phyloP scores from a whole-genome alignment of 2,797 vertebrate species.

The Leptatherina wallacei region DNA sequence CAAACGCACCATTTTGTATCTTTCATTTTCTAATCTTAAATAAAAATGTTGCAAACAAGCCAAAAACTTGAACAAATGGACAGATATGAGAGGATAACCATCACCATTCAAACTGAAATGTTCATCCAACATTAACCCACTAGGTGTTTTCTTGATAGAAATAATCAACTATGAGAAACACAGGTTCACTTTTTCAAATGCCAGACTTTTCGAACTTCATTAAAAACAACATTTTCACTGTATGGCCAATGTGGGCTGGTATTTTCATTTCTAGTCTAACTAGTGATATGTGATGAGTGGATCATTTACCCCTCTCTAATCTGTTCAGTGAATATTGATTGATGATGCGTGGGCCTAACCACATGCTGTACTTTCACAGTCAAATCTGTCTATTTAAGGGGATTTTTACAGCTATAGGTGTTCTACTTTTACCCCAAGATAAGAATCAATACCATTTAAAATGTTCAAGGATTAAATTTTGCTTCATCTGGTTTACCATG shows the following conservation, averaged over 20 bases:
- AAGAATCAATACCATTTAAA: conserved; percentile 32
- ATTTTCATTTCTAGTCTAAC: conserved; percentile 50
- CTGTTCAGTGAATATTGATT: conserved; percentile 41
- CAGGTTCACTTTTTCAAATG: too few relatives aligned
- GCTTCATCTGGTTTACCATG: not conserved
- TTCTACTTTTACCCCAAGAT: conserved; percentile 32
- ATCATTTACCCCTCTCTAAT: conserved; percentile 26
- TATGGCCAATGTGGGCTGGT: not conserved
- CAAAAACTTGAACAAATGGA: too few relatives aligned
- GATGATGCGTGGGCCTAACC: conserved; percentile 11
- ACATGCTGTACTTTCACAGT: conserved; percentile 39
- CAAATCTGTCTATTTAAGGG: conserved; percentile 38
- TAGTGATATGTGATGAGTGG: conserved; percentile 14
- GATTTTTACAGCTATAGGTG: conserved; percentile 34
- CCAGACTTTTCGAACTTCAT: too few relatives aligned
- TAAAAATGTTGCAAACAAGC: too few relatives aligned
- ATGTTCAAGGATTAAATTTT: conserved; percentile 1
- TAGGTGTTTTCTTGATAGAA: too few relatives aligned
- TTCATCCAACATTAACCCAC: too few relatives aligned
- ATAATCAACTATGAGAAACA: too few relatives aligned
- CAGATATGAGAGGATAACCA: too few relatives aligned
- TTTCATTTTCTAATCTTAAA: too few relatives aligned
- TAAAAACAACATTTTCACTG: conserved; percentile 22
- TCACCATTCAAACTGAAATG: too few relatives aligned
- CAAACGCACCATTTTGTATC: too few relatives aligned